Base-by-base conservation (phyloP, 2,113 vertebrate species). In the Coturnix japonica region DNA sequence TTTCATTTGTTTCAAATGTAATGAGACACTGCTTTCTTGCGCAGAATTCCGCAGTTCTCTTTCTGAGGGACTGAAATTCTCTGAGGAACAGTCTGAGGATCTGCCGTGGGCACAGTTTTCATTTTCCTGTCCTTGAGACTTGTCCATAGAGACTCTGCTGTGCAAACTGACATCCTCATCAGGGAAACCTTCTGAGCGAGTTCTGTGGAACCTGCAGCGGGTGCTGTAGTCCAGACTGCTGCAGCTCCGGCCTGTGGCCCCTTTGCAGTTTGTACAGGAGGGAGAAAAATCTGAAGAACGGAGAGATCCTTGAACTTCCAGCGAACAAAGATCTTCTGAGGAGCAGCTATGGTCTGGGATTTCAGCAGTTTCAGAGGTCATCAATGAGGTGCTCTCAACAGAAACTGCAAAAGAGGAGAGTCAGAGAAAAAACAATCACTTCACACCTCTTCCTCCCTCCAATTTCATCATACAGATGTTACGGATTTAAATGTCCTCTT, bases 291-390 rank as follows among this genome's bases (percentile, higher is more conserved):
- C 98, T 5, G 91, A 76, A 39, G 97, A 97, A n/a, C 22, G 90
- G 35, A 97, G 85, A 76, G 96, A 98, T 53, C 98, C 97, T 86
- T 98, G 98, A 73, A 98, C 98, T 95, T 98, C 98, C 79, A 98
- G 96, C 2, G 98, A 98, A 90, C 98, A 98, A 95, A 98, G 93
- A 91, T 99, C 98, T 87, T 98, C 98, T 6, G 98, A 98, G 67
- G 98, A 98, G 94, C 96, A 98, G 57, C 97, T 98, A 81, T 28
- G 97, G 73, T 98, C 98, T 23, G 97, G 98, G 37, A 97, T 60
- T 71, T 98, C 98, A 22, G 92, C 98, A 77, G 97, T 94, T 92
- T 98, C 98, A 2, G 98, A 98, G 63, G 97, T 98, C 96, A 98
- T 97, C 69, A 98, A 91, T 31, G 98, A 98, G 6, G 98, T 96